Evolutionary conservation across 2,113 vertebrate species (phyloP), one percentile per base, ranked within the genome.

Genomic region (Anolis carolinensis): DNA sequence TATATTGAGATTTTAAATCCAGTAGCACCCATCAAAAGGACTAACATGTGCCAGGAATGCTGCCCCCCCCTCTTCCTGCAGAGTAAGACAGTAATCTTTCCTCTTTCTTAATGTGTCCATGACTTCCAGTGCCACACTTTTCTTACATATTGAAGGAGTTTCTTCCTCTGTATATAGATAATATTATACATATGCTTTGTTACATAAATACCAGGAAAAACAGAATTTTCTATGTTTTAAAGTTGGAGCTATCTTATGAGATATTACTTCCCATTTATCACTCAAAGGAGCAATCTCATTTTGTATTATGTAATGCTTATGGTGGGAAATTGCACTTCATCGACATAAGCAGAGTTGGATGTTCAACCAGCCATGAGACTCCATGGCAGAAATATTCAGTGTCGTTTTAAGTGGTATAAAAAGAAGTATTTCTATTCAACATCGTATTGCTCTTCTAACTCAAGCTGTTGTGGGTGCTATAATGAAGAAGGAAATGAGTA

Each of bases 1-100:
- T 91, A 92, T 87, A 5, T 75, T 89, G 81, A 93, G 83, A 84
- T 88, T 78, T 94, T 94, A 91, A 93, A 83, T 59, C 52, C 82
- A 84, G 83, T 74, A 59, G 91, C 75, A 89, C 77, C 88, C 87
- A 55, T 80, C 65, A 91, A 92, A 44, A 93, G 88, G 79, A 91
- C 79, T 59, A 70, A 79, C 62, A 27, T 2, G 0, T 81, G 48
- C 81, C 50, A 68, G 44, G n/a, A 62, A 79, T 44, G 72, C 10
- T n/a, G 13, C 32, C 39, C 39, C 39, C 39, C 39, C 39, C 34
- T 27, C 27, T 86, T 86, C 55, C 44, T 74, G 68, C 30, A 81
- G 52, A 18, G 25, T 27, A 92, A 62, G 73, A 81, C 87, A 85
- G 87, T 90, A 80, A 81, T 87, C 70, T 79, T 79, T 74, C 68